phyloP scores from a whole-genome alignment of 2,888 invertebrate genomes.

The Ametastegia equiseti region DNA sequence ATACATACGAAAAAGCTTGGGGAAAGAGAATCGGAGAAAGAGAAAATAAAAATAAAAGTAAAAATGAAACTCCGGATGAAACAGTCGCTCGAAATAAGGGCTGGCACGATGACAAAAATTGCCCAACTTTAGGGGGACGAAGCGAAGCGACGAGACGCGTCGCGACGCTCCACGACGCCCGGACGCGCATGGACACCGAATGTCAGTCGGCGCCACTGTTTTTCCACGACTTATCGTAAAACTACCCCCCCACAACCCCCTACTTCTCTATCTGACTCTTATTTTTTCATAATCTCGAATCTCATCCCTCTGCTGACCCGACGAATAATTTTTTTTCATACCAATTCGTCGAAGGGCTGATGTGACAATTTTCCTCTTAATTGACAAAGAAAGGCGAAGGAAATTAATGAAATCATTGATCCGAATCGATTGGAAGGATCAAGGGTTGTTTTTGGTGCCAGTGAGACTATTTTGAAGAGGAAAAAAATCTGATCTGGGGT shows the following conservation, averaged over 20 bases:
- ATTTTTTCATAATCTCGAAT: neutral
- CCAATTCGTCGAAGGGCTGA: neutral
- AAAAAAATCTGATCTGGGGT: too few species aligned
- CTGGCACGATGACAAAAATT: constrained; percentile 35
- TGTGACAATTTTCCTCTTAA: too few species aligned
- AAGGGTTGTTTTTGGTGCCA: too few species aligned
- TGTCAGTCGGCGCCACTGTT: constrained; percentile 15
- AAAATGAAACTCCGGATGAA: neutral
- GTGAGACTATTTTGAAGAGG: too few species aligned
- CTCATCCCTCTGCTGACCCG: neutral
- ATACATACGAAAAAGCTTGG: too few species aligned
- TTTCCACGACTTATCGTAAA: neutral
- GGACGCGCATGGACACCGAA: neutral
- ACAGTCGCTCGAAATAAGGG: constrained; percentile 5
- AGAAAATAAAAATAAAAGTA: neutral
- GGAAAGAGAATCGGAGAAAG: too few species aligned
- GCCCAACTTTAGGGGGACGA: neutral
- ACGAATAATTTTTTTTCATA: neutral
- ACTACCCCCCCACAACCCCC: neutral
- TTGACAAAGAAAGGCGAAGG: too few species aligned
- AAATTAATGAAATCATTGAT: too few species aligned
- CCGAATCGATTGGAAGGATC: too few species aligned
- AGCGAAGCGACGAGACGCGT: neutral
- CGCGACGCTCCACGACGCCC: neutral
- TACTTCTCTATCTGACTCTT: neutral